These are phyloP conservation scores for Chloroclysta siterata DNA, from an alignment of 2,888 invertebrate species.

Conservation along the genomic window DNA sequence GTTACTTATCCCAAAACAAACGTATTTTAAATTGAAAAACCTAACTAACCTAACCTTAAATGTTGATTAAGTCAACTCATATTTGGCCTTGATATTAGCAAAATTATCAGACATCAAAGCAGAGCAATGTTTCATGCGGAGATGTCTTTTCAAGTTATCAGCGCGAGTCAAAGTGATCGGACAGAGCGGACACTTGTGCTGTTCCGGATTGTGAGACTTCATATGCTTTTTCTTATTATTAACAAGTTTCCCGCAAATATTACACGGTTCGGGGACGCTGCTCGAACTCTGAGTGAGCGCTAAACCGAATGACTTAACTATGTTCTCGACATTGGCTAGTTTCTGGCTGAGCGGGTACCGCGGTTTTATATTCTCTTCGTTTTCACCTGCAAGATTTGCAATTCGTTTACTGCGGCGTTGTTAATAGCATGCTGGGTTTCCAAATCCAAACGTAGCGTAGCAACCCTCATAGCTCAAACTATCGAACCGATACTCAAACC, in stretches of 20 bases:
- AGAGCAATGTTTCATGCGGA: constrained; percentile 86
- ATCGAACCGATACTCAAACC: constrained; percentile 40
- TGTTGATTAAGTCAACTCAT: constrained; percentile 53
- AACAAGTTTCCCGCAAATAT: constrained; percentile 87
- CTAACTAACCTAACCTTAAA: constrained; percentile 13
- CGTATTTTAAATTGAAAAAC: constrained; percentile 11
- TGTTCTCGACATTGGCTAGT: constrained; percentile 67
- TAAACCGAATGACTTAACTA: constrained; percentile 71
- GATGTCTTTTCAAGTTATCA: constrained; percentile 88
- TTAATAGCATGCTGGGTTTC: constrained; percentile 53
- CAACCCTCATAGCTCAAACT: constrained; percentile 38
- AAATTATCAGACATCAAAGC: constrained; percentile 69
- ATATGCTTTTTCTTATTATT: constrained; percentile 88
- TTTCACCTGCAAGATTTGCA: constrained; percentile 78
- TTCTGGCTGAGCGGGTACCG: constrained; percentile 69
- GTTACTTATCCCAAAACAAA: constrained; percentile 20
- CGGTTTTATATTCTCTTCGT: constrained; percentile 78
- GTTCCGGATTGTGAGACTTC: constrained; percentile 87
- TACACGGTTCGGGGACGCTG: constrained; percentile 83
- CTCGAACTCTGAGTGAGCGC: constrained; percentile 62
- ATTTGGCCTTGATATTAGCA: constrained; percentile 71
- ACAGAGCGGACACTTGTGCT: constrained; percentile 86
- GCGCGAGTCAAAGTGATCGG: constrained; percentile 87
- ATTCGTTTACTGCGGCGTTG: constrained; percentile 61
- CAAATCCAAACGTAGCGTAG: constrained; percentile 44